Conservation (phyloP, 2,113 vertebrate genomes). For the Lasiurus cinereus region DNA sequence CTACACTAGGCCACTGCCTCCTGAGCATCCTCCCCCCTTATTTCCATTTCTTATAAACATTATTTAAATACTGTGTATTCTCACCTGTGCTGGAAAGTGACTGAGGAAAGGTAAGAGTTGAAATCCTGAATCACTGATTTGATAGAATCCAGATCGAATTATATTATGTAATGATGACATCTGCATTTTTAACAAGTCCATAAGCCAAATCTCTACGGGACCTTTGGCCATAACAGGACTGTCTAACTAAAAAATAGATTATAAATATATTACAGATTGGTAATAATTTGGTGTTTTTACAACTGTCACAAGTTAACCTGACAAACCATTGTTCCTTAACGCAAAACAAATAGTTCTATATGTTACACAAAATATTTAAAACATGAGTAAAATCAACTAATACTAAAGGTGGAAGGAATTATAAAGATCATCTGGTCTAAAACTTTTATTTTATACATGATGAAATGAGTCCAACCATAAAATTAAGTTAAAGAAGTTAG, state of each 20-base stretch:
- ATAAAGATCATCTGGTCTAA: neutral
- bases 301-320: neutral
- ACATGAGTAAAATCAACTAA: neutral
- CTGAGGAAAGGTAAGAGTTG: conserved; percentile 90
- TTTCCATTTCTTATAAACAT: neutral
- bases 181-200: conserved; percentile 88
- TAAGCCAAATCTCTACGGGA: conserved; percentile 92
- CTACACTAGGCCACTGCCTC: neutral
- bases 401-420: neutral
- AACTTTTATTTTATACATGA: neutral
- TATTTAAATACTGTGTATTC: neutral
- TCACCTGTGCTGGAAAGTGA: conserved; percentile 93
- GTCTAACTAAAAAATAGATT: conserved; percentile 87
- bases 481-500: neutral
- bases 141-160: conserved; percentile 89
- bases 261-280: neutral
- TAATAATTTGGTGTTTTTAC: conserved; percentile 10
- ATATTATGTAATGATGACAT: conserved; percentile 91
- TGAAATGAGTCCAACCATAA: neutral
- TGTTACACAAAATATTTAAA: conserved; percentile 6
- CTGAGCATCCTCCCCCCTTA: neutral
- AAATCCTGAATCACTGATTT: conserved; percentile 90
- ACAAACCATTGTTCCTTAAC: neutral
- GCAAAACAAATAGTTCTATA: conserved; percentile 45
- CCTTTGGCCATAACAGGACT: conserved; percentile 90